Percentiles rank a stretch among this genome's conserved stretches.
Conservation (phyloP, 2,888 invertebrate species). For the Caenorhabditis zanzibari region DNA sequence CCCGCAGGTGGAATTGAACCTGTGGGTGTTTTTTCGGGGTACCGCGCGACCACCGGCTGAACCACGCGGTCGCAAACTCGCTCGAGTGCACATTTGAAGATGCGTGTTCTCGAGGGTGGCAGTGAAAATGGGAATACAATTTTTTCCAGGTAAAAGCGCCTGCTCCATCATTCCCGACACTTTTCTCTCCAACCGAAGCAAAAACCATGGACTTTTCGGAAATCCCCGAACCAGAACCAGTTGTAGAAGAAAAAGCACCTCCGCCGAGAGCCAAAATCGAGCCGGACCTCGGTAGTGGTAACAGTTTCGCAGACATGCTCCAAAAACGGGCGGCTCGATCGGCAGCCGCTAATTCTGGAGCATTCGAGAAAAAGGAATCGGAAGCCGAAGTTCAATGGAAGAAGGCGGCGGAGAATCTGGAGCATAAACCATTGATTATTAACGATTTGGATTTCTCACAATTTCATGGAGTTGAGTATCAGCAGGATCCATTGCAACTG, state of each 20-base stretch:
- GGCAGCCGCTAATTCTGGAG: slow-evolving; percentile 66
- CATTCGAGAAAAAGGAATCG: slow-evolving; percentile 73
- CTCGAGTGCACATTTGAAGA: too few species aligned
- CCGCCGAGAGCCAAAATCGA: slow-evolving; percentile 75
- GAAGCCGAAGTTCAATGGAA: slow-evolving; percentile 94
- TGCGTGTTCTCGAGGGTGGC: too few species aligned
- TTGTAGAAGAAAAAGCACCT: slow-evolving; percentile 50
- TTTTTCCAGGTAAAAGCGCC: slow-evolving; percentile 79
- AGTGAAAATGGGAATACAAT: too few species aligned
- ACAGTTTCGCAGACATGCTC: slow-evolving; percentile 81
- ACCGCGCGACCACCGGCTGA: too few species aligned
- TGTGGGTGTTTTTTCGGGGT: too few species aligned
- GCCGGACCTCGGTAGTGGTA: slow-evolving; percentile 71
- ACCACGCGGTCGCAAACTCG: too few species aligned
- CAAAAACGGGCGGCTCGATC: slow-evolving; percentile 80
- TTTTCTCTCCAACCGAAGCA: slow-evolving; percentile 82
- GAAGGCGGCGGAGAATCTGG: slow-evolving; percentile 85
- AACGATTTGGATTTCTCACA: slow-evolving; percentile 98
- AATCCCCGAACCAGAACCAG: slow-evolving; percentile 10
- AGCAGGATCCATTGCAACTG: slow-evolving; percentile 83
- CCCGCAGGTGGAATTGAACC: too few species aligned
- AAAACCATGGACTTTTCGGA: slow-evolving; percentile 82
- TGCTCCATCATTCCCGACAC: slow-evolving; percentile 80
- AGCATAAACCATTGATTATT: slow-evolving; percentile 87
- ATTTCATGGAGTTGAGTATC: slow-evolving; percentile 92